Conservation (phyloP, 2,113 vertebrate genomes). For the Mustela lutreola region DNA sequence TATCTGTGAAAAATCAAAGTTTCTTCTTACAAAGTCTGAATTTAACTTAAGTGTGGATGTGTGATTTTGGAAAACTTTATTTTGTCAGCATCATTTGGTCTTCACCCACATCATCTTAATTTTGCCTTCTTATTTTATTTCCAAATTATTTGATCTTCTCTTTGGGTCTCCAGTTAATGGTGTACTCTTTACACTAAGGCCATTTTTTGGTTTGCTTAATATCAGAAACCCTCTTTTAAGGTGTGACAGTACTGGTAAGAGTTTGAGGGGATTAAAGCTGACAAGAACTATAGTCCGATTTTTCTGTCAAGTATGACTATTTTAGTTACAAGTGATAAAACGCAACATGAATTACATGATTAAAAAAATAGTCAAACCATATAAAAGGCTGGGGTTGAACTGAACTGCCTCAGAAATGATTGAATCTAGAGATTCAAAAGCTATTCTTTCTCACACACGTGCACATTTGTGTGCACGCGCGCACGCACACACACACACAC, state of each 20-base stretch:
- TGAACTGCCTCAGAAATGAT: background rate
- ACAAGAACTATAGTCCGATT: background rate
- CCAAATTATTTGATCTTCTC: background rate
- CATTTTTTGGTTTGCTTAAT: constrained; percentile 19
- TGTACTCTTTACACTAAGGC: background rate
- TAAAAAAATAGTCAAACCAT: background rate
- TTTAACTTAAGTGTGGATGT: background rate
- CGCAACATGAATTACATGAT: background rate
- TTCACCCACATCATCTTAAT: background rate
- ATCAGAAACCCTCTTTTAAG: background rate
- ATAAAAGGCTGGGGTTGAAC: background rate
- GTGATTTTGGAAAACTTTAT: constrained; percentile 4
- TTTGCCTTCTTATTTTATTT: constrained; percentile 16
- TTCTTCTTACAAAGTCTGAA: background rate
- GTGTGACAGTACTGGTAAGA: background rate
- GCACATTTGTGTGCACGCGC: no score
- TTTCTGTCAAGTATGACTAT: background rate
- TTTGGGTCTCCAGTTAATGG: background rate
- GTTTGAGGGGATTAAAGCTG: background rate
- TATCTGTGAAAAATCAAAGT: constrained; percentile 52
- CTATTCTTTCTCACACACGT: background rate
- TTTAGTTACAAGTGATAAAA: constrained; percentile 1
- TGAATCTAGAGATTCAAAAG: background rate
- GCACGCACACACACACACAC: background rate
- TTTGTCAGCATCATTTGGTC: background rate